Evolutionary conservation across 30 jellyfish, hydroid and myxozoan species (phyloP).

Genomic region (Chrysaora quinquecirrha): DNA sequence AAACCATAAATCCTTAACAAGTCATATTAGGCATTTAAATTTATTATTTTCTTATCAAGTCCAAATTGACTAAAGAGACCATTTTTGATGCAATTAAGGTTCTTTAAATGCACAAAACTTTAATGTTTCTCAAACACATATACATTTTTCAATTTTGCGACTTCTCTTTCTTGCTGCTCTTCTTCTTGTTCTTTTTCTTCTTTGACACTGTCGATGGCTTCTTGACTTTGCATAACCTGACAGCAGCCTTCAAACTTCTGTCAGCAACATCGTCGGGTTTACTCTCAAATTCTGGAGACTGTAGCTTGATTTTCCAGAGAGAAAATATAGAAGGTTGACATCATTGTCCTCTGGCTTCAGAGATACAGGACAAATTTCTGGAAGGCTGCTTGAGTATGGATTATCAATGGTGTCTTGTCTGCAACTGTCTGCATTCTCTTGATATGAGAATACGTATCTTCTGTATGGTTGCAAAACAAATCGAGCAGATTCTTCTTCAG

Average conservation of each 20-base stretch:
- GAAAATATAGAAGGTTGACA: conserved; percentile 19
- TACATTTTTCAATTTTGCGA: too few relatives aligned
- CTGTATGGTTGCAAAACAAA: conserved; percentile 15
- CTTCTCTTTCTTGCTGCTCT: not conserved
- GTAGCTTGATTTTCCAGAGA: conserved; percentile 24
- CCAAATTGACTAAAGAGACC: too few relatives aligned
- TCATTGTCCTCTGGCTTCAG: not conserved
- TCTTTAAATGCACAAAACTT: too few relatives aligned
- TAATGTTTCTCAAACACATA: too few relatives aligned
- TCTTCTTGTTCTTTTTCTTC: conserved; percentile 16
- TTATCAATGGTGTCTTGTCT: conserved; percentile 20
- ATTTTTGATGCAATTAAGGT: too few relatives aligned
- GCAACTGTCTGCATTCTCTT: conserved; percentile 33
- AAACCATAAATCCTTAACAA: too few relatives aligned
- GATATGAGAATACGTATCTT: conserved; percentile 20
- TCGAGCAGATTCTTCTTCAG: not conserved
- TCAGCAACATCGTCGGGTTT: not conserved
- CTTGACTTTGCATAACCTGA: conserved; percentile 6
- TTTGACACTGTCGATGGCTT: conserved; percentile 12
- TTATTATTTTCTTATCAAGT: too few relatives aligned
- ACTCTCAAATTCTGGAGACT: not conserved
- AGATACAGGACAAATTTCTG: conserved; percentile 20
- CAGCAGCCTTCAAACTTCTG: conserved; percentile 11
- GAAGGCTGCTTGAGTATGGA: conserved; percentile 12
- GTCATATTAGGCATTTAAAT: too few relatives aligned